Evolutionary conservation across 2,113 vertebrate genomes (phyloP).

Genomic region (Paramormyrops kingsleyae): DNA sequence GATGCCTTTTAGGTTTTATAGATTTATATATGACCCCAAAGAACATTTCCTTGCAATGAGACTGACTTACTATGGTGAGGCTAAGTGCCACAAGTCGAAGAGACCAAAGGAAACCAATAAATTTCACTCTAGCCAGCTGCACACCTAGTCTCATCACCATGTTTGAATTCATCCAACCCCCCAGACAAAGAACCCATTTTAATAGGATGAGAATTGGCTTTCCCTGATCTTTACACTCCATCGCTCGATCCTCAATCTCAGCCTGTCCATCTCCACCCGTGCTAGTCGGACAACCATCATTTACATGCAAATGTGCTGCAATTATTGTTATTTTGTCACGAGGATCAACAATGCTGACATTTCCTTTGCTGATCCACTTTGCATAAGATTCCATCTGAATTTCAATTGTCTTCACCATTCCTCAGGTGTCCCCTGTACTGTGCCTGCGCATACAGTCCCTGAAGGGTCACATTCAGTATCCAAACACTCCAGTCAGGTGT

Average conservation of each 20-base stretch:
- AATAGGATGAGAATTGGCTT: neutral
- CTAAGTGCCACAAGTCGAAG: neutral
- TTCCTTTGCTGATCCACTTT: neutral
- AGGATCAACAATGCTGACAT: slow-evolving; percentile 37
- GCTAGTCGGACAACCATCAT: slow-evolving; percentile 14
- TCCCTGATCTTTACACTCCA: neutral
- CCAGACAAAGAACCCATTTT: neutral
- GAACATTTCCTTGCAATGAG: neutral
- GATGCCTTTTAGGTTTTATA: neutral
- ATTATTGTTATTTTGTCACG: slow-evolving; percentile 32
- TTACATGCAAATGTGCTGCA: slow-evolving; percentile 27
- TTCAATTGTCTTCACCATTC: slow-evolving; percentile 4
- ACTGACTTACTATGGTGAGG: neutral
- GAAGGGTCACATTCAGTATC: neutral
- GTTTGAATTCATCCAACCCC: neutral
- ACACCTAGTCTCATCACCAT: neutral
- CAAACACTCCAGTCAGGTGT: neutral
- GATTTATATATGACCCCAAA: neutral
- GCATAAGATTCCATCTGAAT: neutral
- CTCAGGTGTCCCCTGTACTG: neutral
- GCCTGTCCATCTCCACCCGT: neutral
- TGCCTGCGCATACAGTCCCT: neutral
- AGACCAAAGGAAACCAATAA: neutral
- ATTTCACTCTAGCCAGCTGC: neutral
- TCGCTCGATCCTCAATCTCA: slow-evolving; percentile 17